phyloP scores from a whole-genome alignment of 2,888 invertebrate species.

The Xanthia togata region DNA sequence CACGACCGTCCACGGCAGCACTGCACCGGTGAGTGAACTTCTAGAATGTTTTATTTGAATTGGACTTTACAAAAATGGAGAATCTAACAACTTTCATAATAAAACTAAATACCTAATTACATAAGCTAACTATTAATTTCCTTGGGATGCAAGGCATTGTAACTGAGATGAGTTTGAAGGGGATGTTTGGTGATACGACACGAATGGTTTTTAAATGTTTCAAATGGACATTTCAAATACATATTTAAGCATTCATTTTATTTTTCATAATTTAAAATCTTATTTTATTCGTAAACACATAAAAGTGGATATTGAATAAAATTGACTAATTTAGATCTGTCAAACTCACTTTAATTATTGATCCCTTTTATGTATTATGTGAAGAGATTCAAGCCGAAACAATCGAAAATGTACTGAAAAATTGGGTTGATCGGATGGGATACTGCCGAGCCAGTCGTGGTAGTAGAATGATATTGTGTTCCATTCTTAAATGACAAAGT shows the following conservation, averaged over 20 bases:
- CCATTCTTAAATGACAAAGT: no score
- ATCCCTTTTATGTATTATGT: not conserved
- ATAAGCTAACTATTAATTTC: not conserved
- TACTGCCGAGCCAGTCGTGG: no score
- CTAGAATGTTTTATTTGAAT: not conserved
- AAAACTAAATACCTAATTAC: not conserved
- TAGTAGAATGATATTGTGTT: no score
- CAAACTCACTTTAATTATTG: not conserved
- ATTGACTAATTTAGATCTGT: not conserved
- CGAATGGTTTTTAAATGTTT: not conserved
- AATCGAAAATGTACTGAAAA: no score
- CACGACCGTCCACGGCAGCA: conserved; percentile 95
- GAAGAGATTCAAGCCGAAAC: no score
- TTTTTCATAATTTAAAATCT: no score
- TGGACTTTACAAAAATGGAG: not conserved
- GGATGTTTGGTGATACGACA: not conserved
- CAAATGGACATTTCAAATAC: no score
- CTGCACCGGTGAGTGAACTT: conserved; percentile 88
- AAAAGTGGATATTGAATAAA: no score
- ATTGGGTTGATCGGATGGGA: no score
- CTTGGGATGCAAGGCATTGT: not conserved
- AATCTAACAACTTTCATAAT: not conserved
- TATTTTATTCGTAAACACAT: no score
- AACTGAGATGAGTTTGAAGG: no score
- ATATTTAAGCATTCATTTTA: no score